Evolutionary conservation across 2,113 vertebrate species (phyloP).

Genomic region (Pollachius pollachius): DNA sequence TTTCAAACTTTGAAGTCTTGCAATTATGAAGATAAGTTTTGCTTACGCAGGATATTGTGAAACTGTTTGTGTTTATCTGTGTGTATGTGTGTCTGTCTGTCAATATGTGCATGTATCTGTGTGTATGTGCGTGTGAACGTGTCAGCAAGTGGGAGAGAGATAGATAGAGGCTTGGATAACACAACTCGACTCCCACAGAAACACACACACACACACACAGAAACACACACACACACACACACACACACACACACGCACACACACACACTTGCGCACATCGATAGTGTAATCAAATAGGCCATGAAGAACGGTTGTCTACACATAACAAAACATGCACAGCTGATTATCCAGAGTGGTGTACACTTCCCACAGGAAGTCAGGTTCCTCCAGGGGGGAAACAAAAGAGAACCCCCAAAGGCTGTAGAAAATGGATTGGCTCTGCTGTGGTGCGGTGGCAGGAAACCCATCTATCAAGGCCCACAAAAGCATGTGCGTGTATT

Average conservation of each 20-base stretch:
- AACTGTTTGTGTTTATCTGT: conserved; percentile 10
- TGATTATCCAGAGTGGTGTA: conserved; percentile 13
- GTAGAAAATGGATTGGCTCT: too few species aligned
- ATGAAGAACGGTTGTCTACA: conserved; percentile 42
- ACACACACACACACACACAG: neutral
- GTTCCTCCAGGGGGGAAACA: neutral
- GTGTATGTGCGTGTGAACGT: neutral
- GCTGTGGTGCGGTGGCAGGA: too few species aligned
- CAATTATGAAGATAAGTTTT: conserved; percentile 26
- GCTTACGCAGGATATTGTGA: conserved; percentile 27
- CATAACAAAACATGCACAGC: conserved; percentile 5
- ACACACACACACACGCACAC: too few species aligned
- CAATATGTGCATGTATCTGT: neutral
- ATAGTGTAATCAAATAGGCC: conserved; percentile 26
- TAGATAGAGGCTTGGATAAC: conserved; percentile 6
- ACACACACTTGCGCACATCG: too few species aligned
- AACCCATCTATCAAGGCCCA: neutral
- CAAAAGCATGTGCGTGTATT: too few species aligned
- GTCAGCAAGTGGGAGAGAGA: neutral
- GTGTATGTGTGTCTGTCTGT: neutral
- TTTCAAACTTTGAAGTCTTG: neutral
- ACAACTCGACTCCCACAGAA: neutral
- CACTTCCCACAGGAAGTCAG: conserved; percentile 17
- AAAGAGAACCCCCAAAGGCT: too few species aligned
- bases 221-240: neutral